phyloP scores from a whole-genome alignment of 2,888 invertebrate genomes.

The Platerodrilus igneus region DNA sequence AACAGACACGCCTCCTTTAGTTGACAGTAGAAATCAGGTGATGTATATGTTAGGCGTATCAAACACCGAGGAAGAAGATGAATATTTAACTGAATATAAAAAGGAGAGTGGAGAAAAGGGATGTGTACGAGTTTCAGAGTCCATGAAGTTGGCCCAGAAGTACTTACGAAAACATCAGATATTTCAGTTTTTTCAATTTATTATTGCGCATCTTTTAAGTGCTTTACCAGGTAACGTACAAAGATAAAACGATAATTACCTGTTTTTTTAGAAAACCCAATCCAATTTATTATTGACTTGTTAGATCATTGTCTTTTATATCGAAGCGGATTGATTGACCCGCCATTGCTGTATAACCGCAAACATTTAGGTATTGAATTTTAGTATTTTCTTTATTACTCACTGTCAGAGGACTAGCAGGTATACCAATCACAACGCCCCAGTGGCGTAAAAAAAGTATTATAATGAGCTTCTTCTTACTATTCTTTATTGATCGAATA shows the following conservation, averaged over 20 bases:
- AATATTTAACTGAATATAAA: constrained; percentile 13
- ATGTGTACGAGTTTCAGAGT: constrained; percentile 27
- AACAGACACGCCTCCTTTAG: constrained; percentile 19
- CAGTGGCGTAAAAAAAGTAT: too few species aligned
- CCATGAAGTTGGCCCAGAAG: constrained; percentile 41
- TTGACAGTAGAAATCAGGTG: constrained; percentile 21
- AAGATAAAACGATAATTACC: too few species aligned
- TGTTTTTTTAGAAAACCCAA: constrained; percentile 42
- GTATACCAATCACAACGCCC: too few species aligned
- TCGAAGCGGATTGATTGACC: constrained; percentile 45
- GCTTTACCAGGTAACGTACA: constrained; percentile 42
- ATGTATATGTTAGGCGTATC: constrained; percentile 40
- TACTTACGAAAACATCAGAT: constrained; percentile 46
- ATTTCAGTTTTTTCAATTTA: constrained; percentile 48
- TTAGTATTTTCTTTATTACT: too few species aligned
- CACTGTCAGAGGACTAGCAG: too few species aligned
- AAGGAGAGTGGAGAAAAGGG: constrained; percentile 17
- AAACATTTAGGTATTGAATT: constrained; percentile 40
- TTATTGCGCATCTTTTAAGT: constrained; percentile 47
- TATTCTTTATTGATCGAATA: too few species aligned
- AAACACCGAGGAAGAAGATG: constrained; percentile 21
- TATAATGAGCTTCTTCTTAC: too few species aligned
- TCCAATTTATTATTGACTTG: constrained; percentile 46
- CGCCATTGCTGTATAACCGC: constrained; percentile 47
- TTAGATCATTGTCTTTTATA: constrained; percentile 48